phyloP scores from a whole-genome alignment of 2,113 vertebrate genomes.

The Elanus axillaris region DNA sequence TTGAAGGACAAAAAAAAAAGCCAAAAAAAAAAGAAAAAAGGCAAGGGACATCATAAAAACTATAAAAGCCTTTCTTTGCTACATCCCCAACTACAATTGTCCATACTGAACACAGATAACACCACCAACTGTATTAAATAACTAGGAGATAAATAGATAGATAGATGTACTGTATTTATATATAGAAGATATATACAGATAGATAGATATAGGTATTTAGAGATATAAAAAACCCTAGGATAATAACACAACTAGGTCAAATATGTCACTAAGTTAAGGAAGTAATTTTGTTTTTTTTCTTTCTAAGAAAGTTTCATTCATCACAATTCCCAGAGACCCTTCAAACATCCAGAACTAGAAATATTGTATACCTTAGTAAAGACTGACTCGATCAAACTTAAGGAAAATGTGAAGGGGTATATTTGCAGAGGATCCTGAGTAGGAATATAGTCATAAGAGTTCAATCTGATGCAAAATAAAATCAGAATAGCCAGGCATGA shows the following conservation, averaged over 20 bases:
- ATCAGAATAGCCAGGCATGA: background rate
- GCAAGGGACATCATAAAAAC: background rate
- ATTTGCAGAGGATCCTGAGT: background rate
- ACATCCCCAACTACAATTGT: background rate
- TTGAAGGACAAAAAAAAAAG: no score
- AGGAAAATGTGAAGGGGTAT: background rate
- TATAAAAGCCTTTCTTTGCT: background rate
- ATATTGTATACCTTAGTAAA: background rate
- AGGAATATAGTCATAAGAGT: background rate
- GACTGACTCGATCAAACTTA: background rate
- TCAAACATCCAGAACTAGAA: background rate
- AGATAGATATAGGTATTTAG: background rate
- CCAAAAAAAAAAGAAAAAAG: background rate
- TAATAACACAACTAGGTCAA: background rate
- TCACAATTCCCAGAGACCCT: background rate
- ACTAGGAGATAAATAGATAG: background rate
- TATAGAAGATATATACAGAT: background rate
- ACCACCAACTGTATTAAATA: background rate
- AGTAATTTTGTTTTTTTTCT: background rate
- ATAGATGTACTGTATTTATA: background rate
- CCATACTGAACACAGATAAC: background rate
- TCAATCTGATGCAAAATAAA: background rate
- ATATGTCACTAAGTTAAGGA: background rate
- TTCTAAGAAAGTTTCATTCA: background rate
- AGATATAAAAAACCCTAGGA: background rate